Evolutionary conservation across 2,113 vertebrate genomes (phyloP), one percentile per base, ranked within the genome.

Genomic region (Notarius quadriscutis): DNA sequence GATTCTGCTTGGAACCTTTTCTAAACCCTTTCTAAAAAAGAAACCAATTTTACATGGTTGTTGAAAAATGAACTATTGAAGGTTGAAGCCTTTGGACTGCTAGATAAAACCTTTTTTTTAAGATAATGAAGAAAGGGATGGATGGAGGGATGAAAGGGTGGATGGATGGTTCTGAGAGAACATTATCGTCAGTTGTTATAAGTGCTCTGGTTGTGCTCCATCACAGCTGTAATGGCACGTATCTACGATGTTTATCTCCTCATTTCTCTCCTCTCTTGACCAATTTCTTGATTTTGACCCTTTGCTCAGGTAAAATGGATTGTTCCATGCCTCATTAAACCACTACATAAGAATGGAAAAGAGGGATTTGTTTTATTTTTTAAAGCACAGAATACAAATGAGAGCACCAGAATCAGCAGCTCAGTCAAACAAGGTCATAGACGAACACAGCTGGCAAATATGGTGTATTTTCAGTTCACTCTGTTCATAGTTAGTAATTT

Each of bases 151-250:
- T 81, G 48, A 69, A 84, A 48, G 63, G 58, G 53, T 65, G 58
- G 81, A 72, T 48, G 80, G 60, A 80, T 62, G 30, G 80, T 72
- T 88, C 41, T 55, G 18, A 8, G 22, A 67, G 71, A 77, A 79
- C 15, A 81, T 85, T 86, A 87, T 87, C 57, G 17, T 72, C 87
- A n/a, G 55, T 89, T 82, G 89, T 91, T 89, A 88, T 81, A 84
- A 55, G 77, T n/a, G 83, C 88, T 88, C 81, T 83, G 48, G 82
- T 77, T 53, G 84, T 80, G 86, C 81, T 71, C 87, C 72, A 87
- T 89, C 88, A 79, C 72, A 60, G 20, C 88, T 82, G 80, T 92
- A 92, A 90, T 90, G 89, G 88, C 58, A 62, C 51, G 71, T 48
- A 87, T 72, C 71, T 63, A 85, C 30, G 18, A 48, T 81, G 81